A percentile compares a stretch with the other conserved stretches of the same genome.
These are phyloP conservation scores for Lagopus leucura DNA, from an alignment of 2,113 vertebrate genomes.

Conservation along the genomic window DNA sequence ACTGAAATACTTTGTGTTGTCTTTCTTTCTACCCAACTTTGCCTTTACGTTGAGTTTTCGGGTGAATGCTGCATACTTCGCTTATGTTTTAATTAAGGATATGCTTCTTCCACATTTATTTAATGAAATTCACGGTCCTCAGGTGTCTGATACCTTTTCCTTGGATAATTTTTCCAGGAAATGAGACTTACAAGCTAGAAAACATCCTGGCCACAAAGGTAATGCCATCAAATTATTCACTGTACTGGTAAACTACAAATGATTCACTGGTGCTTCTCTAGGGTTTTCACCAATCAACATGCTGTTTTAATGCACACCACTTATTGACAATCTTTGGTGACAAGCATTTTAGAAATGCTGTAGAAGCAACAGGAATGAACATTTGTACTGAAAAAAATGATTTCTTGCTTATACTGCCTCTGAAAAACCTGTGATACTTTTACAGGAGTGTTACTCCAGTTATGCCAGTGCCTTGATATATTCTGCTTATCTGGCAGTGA, in stretches of 20 bases:
- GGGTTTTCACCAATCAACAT: neutral
- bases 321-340: neutral
- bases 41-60: neutral
- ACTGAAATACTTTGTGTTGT: neutral
- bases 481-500: neutral
- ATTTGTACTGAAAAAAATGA: neutral
- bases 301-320: neutral
- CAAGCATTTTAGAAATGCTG: neutral
- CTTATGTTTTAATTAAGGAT: neutral
- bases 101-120: neutral
- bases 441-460: neutral
- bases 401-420: neutral
- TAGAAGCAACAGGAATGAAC: neutral
- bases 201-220: neutral
- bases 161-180: neutral
- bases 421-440: neutral
- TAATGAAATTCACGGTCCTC: neutral
- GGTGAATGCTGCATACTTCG: neutral
- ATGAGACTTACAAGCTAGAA: neutral
- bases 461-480: neutral
- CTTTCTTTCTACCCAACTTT: neutral
- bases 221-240: neutral
- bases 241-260: neutral
- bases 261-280: neutral
- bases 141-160: neutral